Evolutionary conservation across 2,113 vertebrate genomes (phyloP).

Genomic region (Hemichromis elongatus): DNA sequence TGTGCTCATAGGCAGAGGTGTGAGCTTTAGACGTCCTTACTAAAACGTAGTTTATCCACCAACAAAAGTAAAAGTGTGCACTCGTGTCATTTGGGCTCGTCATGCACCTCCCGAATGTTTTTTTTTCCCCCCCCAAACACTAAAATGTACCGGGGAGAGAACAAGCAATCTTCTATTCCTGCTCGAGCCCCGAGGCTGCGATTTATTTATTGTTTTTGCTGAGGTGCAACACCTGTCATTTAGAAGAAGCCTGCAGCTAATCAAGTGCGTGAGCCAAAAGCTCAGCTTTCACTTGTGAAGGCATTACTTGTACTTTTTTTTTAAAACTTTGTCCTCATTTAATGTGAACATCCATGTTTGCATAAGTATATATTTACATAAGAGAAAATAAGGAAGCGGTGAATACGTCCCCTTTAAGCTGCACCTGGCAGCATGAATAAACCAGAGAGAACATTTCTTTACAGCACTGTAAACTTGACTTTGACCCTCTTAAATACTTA

Average conservation of each 20-base stretch:
- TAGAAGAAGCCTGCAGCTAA: background rate
- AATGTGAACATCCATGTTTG: background rate
- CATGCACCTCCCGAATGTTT: fast-evolving
- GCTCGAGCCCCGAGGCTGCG: background rate
- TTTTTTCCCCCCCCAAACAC: background rate
- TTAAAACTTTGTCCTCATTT: background rate
- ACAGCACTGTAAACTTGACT: background rate
- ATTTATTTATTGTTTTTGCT: background rate
- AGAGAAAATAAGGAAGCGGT: background rate
- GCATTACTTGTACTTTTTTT: background rate
- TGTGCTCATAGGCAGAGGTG: background rate
- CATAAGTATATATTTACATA: background rate
- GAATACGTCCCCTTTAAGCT: background rate
- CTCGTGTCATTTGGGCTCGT: background rate
- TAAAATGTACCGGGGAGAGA: background rate
- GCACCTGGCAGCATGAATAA: background rate
- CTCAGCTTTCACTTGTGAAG: background rate
- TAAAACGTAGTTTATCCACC: background rate
- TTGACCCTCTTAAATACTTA: background rate
- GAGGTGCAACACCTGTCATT: background rate
- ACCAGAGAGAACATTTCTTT: background rate
- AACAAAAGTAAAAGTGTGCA: background rate
- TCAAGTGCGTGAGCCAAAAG: background rate
- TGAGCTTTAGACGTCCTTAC: background rate
- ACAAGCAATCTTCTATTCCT: background rate